Evolutionary conservation across 2,113 vertebrate species (phyloP).

Genomic region (Xenopus laevis): DNA sequence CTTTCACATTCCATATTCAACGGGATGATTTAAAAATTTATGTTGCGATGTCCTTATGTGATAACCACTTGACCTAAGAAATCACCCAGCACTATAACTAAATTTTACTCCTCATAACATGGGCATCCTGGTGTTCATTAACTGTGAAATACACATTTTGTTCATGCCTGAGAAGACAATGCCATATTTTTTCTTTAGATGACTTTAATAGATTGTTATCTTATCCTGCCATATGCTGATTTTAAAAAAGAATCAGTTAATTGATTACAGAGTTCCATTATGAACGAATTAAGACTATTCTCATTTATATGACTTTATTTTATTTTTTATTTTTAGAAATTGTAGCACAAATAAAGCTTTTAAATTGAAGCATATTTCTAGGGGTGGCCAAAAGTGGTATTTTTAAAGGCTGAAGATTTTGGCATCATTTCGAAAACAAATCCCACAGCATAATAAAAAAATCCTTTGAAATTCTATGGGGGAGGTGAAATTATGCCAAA

Average conservation of each 20-base stretch:
- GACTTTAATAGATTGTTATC: slow-evolving; percentile 50
- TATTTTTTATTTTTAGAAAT: slow-evolving; percentile 29
- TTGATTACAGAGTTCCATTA: slow-evolving; percentile 63
- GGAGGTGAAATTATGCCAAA: too few species aligned
- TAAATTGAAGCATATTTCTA: slow-evolving; percentile 43
- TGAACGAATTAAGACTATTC: slow-evolving; percentile 63
- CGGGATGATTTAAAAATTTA: slow-evolving; percentile 45
- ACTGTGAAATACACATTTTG: slow-evolving; percentile 59
- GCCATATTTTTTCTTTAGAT: slow-evolving; percentile 57
- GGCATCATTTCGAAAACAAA: too few species aligned
- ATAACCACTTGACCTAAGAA: slow-evolving; percentile 57
- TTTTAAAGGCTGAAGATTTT: too few species aligned
- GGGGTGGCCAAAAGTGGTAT: too few species aligned
- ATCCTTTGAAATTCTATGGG: too few species aligned
- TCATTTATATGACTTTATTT: slow-evolving; percentile 53
- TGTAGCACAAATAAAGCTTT: slow-evolving; percentile 42
- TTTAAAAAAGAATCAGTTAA: slow-evolving; percentile 61
- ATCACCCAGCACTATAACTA: slow-evolving; percentile 42
- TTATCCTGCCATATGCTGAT: slow-evolving; percentile 51
- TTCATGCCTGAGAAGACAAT: slow-evolving; percentile 55
- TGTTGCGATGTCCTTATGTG: slow-evolving; percentile 48
- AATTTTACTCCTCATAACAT: slow-evolving; percentile 49
- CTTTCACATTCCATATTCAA: background rate
- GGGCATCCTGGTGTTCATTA: slow-evolving; percentile 58
- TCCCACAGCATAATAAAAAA: too few species aligned